A percentile compares a stretch with the other conserved stretches of the same genome.
These are phyloP conservation scores for Misgurnus anguillicaudatus DNA, from an alignment of 2,113 vertebrate species.

Conservation along the genomic window DNA sequence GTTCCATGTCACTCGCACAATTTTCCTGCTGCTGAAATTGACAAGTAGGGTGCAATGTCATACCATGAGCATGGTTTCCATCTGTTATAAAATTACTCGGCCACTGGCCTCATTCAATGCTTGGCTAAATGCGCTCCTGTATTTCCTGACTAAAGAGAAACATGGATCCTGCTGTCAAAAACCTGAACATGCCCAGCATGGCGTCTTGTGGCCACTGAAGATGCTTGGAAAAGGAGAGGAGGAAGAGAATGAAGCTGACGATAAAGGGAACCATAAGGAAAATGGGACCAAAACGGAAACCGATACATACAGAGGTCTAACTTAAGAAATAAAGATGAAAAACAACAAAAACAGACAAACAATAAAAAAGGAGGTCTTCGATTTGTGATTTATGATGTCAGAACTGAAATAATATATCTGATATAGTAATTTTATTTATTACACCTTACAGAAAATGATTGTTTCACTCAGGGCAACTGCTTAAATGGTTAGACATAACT, in stretches of 20 bases:
- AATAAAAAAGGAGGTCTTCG: not conserved
- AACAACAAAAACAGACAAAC: not conserved
- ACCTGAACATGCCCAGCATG: slow-evolving; percentile 51
- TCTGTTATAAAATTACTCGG: slow-evolving; percentile 82
- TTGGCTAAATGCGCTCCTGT: slow-evolving; percentile 81
- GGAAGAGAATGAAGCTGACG: slow-evolving; percentile 67
- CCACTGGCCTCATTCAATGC: slow-evolving; percentile 81
- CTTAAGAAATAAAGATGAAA: slow-evolving; percentile 17
- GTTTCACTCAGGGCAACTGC: not conserved
- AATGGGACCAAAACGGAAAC: slow-evolving; percentile 68
- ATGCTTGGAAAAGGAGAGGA: slow-evolving; percentile 66
- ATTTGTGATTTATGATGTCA: not conserved
- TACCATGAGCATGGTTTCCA: slow-evolving; percentile 74
- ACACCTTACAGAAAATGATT: not conserved
- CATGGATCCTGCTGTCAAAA: slow-evolving; percentile 69
- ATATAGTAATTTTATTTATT: not conserved
- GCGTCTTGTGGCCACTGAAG: slow-evolving; percentile 72
- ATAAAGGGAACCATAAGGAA: slow-evolving; percentile 58
- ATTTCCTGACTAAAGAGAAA: slow-evolving; percentile 81
- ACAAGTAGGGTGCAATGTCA: slow-evolving; percentile 68
- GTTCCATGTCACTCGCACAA: slow-evolving; percentile 79
- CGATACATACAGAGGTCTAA: slow-evolving; percentile 47
- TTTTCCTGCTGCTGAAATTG: slow-evolving; percentile 77
- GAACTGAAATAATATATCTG: not conserved
- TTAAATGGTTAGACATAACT: not conserved